Percentiles rank a stretch among this genome's conserved stretches.
These are phyloP conservation scores for Chrysomallon squamiferum DNA, from an alignment of 1,140 invertebrate species.

Conservation along the genomic window DNA sequence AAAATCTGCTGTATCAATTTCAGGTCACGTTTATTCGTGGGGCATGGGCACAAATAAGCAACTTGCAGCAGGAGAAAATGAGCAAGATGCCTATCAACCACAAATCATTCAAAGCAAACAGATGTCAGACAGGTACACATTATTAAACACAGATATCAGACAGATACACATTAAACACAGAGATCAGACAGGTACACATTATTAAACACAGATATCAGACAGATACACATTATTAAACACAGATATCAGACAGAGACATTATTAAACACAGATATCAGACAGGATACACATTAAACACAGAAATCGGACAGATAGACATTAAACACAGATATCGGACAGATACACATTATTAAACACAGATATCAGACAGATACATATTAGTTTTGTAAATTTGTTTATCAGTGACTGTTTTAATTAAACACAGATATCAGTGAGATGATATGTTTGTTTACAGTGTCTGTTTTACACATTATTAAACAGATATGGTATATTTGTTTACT, in stretches of 20 bases:
- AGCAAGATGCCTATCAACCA: constrained; percentile 75
- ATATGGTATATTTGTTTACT: too few relatives aligned
- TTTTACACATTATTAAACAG: background rate
- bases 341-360: background rate
- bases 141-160: constrained; percentile 66
- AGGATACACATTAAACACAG: too few relatives aligned
- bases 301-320: too few relatives aligned
- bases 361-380: background rate
- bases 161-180: background rate
- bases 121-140: constrained; percentile 68
- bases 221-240: too few relatives aligned
- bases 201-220: background rate
- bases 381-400: too few relatives aligned
- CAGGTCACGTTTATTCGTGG: constrained; percentile 85
- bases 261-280: too few relatives aligned
- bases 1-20: too few relatives aligned
- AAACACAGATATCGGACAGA: background rate
- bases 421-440: too few relatives aligned
- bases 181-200: background rate
- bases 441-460: too few relatives aligned
- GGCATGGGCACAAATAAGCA: constrained; percentile 90
- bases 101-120: constrained; percentile 74
- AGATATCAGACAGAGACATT: too few relatives aligned
- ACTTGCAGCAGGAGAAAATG: constrained; percentile 78
- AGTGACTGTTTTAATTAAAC: too few relatives aligned